phyloP scores from a whole-genome alignment of 2,113 vertebrate species.

The western clawed frog (Xenopus tropicalis) region UCB_Xtro_10.0 CM004443.2:45800501-45801000 shows the following conservation, averaged over 20 bases:
- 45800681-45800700: slow-evolving; percentile 87
- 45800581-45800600: too few species aligned
- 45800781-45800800: slow-evolving; percentile 91
- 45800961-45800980: too few species aligned
- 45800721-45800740: slow-evolving; percentile 91
- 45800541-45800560: too few species aligned
- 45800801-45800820: slow-evolving; percentile 85
- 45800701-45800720: slow-evolving; percentile 91
- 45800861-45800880: not conserved
- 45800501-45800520: too few species aligned
- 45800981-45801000: too few species aligned
- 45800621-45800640: slow-evolving; percentile 87
- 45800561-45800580: too few species aligned
- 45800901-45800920: too few species aligned
- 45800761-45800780: slow-evolving; percentile 91
- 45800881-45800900: not conserved
- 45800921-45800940: too few species aligned
- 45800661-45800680: slow-evolving; percentile 87
- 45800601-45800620: too few species aligned
- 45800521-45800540: too few species aligned
- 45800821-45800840: slow-evolving; percentile 79
- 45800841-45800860: slow-evolving; percentile 15
- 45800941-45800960: too few species aligned
- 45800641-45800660: slow-evolving; percentile 87
- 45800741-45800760: slow-evolving; percentile 89